These are phyloP conservation scores for Gonioctena quinquepunctata DNA, from an alignment of 1,140 invertebrate species.

Conservation along the genomic window DNA sequence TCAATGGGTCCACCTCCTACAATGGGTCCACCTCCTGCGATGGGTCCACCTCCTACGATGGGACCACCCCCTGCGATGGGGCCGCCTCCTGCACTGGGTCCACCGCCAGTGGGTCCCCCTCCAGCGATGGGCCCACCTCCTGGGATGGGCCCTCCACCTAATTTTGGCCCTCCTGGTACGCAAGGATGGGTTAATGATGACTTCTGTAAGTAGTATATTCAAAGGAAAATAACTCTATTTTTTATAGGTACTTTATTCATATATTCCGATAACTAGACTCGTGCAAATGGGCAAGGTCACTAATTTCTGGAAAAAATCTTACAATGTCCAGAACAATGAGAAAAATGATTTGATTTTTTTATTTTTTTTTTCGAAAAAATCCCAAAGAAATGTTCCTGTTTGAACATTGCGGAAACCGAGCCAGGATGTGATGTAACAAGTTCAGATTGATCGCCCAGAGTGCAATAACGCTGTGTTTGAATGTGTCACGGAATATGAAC, in stretches of 20 bases:
- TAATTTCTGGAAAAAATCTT: too few species aligned
- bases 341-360: too few species aligned
- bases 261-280: neutral
- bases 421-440: too few species aligned
- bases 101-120: neutral
- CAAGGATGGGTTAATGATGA: conserved; percentile 19
- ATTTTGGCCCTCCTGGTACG: conserved; percentile 14
- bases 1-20: neutral
- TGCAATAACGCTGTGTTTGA: neutral
- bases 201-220: conserved; percentile 3
- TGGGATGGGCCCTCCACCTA: neutral
- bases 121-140: neutral
- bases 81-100: neutral
- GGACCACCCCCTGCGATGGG: neutral
- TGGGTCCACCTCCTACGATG: neutral
- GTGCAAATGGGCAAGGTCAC: too few species aligned
- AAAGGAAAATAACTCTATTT: neutral
- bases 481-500: too few species aligned
- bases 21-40: neutral
- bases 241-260: neutral
- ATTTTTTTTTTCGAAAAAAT: too few species aligned
- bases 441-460: neutral
- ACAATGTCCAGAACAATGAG: too few species aligned
- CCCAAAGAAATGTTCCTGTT: too few species aligned
- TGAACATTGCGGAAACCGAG: too few species aligned